Evolutionary conservation across 92 coral and sea anemone genomes (phyloP).

Genomic region (Palythoa grandis): DNA sequence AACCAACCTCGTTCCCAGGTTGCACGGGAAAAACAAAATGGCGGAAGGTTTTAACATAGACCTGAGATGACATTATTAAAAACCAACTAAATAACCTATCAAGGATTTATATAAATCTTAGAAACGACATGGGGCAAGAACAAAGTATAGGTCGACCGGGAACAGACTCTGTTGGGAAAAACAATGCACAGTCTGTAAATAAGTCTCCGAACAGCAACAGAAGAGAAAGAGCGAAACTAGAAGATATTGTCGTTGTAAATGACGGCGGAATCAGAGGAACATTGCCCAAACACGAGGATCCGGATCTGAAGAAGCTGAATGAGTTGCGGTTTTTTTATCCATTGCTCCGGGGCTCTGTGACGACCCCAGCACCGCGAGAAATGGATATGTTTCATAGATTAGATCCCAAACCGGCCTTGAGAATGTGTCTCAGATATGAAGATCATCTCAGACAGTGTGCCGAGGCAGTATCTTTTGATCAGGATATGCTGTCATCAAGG

Average conservation of each 20-base stretch:
- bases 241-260: constrained; percentile 87
- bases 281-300: constrained; percentile 65
- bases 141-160: constrained; percentile 72
- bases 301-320: constrained; percentile 68
- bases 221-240: constrained; percentile 70
- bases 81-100: not conserved
- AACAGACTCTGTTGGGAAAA: constrained; percentile 39
- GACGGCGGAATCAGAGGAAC: constrained; percentile 62
- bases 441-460: constrained; percentile 90
- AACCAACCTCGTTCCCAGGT: not conserved
- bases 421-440: constrained; percentile 75
- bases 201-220: constrained; percentile 56
- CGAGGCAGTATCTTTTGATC: constrained; percentile 96
- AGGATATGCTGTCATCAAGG: constrained; percentile 84
- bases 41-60: not conserved
- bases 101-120: not conserved
- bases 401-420: constrained; percentile 64
- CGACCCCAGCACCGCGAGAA: constrained; percentile 65
- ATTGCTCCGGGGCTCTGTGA: constrained; percentile 76
- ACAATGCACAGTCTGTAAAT: constrained; percentile 68
- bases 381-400: constrained; percentile 78
- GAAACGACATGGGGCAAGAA: constrained; percentile 87
- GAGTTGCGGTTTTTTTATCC: constrained; percentile 71
- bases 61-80: not conserved
- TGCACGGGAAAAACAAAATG: not conserved